Base-by-base conservation (phyloP, 2,797 vertebrate genomes). In the Ctenosaura bakeri region DNA sequence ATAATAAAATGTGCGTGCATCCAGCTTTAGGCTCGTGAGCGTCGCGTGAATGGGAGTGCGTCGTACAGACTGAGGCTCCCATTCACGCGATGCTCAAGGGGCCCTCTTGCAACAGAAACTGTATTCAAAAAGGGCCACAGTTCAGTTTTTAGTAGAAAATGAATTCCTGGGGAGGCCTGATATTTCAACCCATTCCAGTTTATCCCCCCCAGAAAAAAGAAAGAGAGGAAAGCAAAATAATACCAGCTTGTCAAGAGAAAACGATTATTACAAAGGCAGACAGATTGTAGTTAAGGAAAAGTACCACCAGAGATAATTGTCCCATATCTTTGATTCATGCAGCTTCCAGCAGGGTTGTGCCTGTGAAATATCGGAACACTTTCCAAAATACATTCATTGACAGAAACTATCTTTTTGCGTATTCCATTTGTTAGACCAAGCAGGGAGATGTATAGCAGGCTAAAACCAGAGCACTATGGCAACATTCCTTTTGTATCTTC, bases 321-420 rank as follows among this genome's bases (percentile, higher is more conserved):
- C 94, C 91, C 66, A 66, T 93, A 92, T 82, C 84, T 42, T 94
- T 85, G 94, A 95, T 92, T 92, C 88, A 89, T 93, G 79, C 83
- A 62, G 50, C 69, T 0, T 90, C 85, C 89, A 83, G 87, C 81
- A 90, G 52, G 35, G 2, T 35, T 0, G 0, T 14, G 18, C 89
- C 92, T 90, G 79, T 91, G 87, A 79, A 90, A 77, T 62, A 50
- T 46, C 69, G 88, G 90, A 82, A 90, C 56, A 62, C 88, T 87
- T 92, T 91, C 85, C 87, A 87, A 92, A 91, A 90, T 66, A 32
- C 38, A 62, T 91, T 93, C 90, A 93, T 91, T 91, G 89, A 86
- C 88, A 0, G 71, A 89, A 88, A 66, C 35, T 86, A 35, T 87
- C 42, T 89, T 88, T 88, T 88, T 83, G 90, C 12, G 5, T 12